Conservation (phyloP, 1,140 invertebrate species). For the Leptopilina boulardi region DNA sequence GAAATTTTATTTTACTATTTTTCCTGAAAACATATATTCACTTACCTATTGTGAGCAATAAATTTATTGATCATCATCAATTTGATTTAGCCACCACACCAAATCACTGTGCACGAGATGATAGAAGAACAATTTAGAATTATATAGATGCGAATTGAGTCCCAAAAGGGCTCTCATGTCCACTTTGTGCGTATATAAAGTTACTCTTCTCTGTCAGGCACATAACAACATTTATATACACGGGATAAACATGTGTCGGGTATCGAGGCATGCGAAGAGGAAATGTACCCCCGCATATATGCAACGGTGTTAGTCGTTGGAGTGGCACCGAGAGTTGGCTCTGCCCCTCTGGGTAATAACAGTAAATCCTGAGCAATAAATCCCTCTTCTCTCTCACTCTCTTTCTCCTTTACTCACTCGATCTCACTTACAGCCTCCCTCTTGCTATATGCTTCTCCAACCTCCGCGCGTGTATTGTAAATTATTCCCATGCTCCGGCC, state of each 20-base stretch:
- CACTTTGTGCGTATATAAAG: neutral
- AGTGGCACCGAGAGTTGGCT: slow-evolving; percentile 51
- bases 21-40: too few relatives aligned
- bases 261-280: slow-evolving; percentile 34
- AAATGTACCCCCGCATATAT: slow-evolving; percentile 54
- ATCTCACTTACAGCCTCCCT: slow-evolving; percentile 35
- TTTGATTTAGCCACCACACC: neutral
- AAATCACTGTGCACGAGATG: too few relatives aligned
- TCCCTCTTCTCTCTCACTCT: slow-evolving; percentile 60
- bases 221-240: neutral
- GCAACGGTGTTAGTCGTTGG: slow-evolving; percentile 58
- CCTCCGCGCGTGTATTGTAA: slow-evolving; percentile 56
- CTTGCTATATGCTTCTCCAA: slow-evolving; percentile 43
- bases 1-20: too few relatives aligned
- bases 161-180: neutral
- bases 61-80: neutral
- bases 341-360: slow-evolving; percentile 72
- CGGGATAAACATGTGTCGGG: slow-evolving; percentile 41
- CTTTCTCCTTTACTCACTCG: slow-evolving; percentile 34
- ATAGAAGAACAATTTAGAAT: slow-evolving; percentile 3
- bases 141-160: neutral
- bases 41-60: too few relatives aligned
- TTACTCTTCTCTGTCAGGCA: slow-evolving; percentile 9
- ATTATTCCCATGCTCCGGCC: slow-evolving; percentile 60
- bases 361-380: slow-evolving; percentile 74